Evolutionary conservation across 1,140 invertebrate genomes (phyloP).

Genomic region (Lamellibrachia luymesi): DNA sequence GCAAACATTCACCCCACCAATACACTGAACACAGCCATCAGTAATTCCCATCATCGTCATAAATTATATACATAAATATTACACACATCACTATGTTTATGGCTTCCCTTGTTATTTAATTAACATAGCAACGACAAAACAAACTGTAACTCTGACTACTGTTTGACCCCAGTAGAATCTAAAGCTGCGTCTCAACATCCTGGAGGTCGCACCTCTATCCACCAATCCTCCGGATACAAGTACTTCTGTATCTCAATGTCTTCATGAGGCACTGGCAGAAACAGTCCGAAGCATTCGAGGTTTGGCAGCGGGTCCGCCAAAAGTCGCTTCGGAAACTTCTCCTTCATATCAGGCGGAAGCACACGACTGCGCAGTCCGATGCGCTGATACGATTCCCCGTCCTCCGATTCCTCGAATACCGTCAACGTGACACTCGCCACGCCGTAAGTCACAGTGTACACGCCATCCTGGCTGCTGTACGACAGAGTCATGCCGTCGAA

Average conservation of each 20-base stretch:
- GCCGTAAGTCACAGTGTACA: slow-evolving; percentile 45
- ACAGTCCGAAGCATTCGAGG: slow-evolving; percentile 56
- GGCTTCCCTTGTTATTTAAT: background rate
- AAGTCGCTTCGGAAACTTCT: slow-evolving; percentile 64
- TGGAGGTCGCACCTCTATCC: slow-evolving; percentile 62
- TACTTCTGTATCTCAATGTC: slow-evolving; percentile 67
- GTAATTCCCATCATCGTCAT: background rate
- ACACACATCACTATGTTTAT: background rate
- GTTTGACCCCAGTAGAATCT: background rate
- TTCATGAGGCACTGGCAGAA: slow-evolving; percentile 62
- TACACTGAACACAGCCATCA: background rate
- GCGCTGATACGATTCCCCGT: slow-evolving; percentile 42
- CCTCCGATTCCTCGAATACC: slow-evolving; percentile 52
- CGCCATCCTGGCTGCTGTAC: slow-evolving; percentile 57
- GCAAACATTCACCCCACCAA: background rate
- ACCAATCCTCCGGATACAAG: slow-evolving; percentile 66
- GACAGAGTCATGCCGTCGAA: slow-evolving; percentile 45
- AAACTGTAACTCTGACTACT: background rate
- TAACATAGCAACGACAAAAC: background rate
- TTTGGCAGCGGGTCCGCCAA: slow-evolving; percentile 60
- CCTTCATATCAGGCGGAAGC: slow-evolving; percentile 61
- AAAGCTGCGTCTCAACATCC: slow-evolving; percentile 45
- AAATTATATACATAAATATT: background rate
- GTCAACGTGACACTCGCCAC: slow-evolving; percentile 43
- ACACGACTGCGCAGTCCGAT: slow-evolving; percentile 64